Evolutionary conservation across 2,888 invertebrate genomes (phyloP), one percentile per base, ranked within the genome.

Genomic region (Apoda limacodes): DNA sequence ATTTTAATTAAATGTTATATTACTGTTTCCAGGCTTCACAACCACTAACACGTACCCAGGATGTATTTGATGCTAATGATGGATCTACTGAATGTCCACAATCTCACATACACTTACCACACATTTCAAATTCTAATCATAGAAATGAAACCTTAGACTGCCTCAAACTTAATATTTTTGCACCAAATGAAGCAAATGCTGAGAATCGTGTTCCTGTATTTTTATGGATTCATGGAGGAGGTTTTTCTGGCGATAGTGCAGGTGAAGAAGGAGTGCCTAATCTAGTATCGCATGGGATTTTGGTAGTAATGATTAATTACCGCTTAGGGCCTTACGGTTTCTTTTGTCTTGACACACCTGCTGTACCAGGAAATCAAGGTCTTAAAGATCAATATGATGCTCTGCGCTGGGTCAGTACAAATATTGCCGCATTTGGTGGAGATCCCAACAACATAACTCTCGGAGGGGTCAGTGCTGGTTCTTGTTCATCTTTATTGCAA

Each of bases 131-230:
- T 38, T 41, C 15, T 15, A 37, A 37, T 14, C 30, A 67, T 64
- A 21, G 42, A 37, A 14, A 35, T 9, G 45, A 72, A 30, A 46
- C 53, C 25, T 65, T 85, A 35, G 85, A 86, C 52, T 90, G 89
- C 38, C 75, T 90, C 1, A 84, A 82, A 35, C 52, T 90, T 4
- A 90, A 89, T 52, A 83, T 90, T 1, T 75, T 61, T 35, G 69
- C 71, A 3, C 78, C 78, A 4, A 58, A 52, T 20, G 39, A 44
- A 31, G 76, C 80, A 2, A 66, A 65, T 30, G 50, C 58, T 3
- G 48, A 39, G 9, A 70, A 60, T 34, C 75, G 70, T 3, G 37
- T 76, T 17, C 76, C 80, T 9, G 78, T 80, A 2, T 34, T 78
- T 23, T 65, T 75, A 3, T 80, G 72, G 72, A 60, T 78, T 24